phyloP scores from a whole-genome alignment of 2,888 invertebrate genomes.

The Mamestra brassicae region DNA sequence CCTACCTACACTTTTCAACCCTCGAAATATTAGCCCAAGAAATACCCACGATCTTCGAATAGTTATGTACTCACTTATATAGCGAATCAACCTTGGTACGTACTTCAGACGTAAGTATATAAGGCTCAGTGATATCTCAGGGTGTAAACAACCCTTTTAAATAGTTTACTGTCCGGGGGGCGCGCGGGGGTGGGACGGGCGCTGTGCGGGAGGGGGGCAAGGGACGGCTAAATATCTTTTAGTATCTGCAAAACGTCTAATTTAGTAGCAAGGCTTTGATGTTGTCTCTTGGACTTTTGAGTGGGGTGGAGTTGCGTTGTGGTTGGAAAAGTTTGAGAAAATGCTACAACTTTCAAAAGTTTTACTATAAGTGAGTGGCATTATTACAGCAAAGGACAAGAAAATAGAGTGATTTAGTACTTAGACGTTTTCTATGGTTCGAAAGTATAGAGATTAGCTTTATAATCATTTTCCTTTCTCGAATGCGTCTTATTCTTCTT shows the following conservation, averaged over 20 bases:
- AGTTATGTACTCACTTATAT: conserved; percentile 30
- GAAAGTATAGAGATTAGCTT: too few species aligned
- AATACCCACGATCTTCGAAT: conserved; percentile 18
- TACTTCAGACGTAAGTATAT: conserved; percentile 58
- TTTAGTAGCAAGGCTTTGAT: conserved; percentile 86
- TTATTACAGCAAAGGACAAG: too few species aligned
- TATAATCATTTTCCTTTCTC: too few species aligned
- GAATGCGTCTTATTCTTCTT: too few species aligned
- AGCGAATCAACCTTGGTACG: conserved; percentile 46
- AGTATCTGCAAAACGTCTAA: conserved; percentile 89
- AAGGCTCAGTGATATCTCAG: conserved; percentile 69
- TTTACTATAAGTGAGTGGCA: too few species aligned
- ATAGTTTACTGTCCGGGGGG: conserved; percentile 80
- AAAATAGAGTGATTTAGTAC: too few species aligned
- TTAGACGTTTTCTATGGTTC: too few species aligned
- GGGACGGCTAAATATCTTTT: conserved; percentile 85
- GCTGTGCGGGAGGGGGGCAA: conserved; percentile 58
- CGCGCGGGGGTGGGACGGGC: conserved; percentile 30
- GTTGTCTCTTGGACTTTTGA: conserved; percentile 71
- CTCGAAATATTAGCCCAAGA: conserved; percentile 15
- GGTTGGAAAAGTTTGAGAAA: background rate
- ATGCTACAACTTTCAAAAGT: too few species aligned
- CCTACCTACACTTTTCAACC: background rate
- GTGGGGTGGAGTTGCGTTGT: conserved; percentile 65
- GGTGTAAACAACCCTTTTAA: conserved; percentile 88